phyloP scores from a whole-genome alignment of 2,797 vertebrate genomes.

The Odontamblyopus rebecca region DNA sequence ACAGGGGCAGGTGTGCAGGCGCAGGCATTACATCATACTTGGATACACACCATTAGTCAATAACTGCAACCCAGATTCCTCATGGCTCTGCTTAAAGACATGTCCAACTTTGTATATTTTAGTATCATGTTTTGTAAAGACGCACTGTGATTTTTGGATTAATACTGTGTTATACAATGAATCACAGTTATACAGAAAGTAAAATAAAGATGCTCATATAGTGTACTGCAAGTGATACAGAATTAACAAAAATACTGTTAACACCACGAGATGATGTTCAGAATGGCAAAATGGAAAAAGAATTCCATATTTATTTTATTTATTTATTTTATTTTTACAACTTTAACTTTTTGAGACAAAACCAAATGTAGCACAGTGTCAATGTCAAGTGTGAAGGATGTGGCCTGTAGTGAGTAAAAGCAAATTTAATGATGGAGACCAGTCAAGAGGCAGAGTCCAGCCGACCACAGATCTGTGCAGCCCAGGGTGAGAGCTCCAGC shows the following conservation, averaged over 20 bases:
- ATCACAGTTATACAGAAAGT: not conserved
- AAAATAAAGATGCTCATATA: not conserved
- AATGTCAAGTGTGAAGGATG: constrained; percentile 57
- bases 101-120: not conserved
- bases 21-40: not conserved
- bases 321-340: not conserved
- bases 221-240: not conserved
- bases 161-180: not conserved
- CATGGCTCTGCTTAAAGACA: constrained; percentile 21
- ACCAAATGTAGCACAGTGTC: not conserved
- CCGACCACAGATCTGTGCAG: constrained; percentile 43
- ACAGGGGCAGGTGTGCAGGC: constrained; percentile 21
- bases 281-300: not conserved
- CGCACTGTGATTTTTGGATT: not conserved
- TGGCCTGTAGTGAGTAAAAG: constrained; percentile 43
- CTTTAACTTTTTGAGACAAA: constrained; percentile 9
- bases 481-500: constrained; percentile 71
- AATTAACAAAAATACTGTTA: not conserved
- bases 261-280: not conserved
- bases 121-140: not conserved
- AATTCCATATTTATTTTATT: not conserved
- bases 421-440: constrained; percentile 38
- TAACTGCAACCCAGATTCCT: constrained; percentile 43
- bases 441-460: constrained; percentile 49
- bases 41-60: constrained; percentile 47